phyloP scores from a whole-genome alignment of 2,797 vertebrate genomes.

The Denticeps clupeoides region DNA sequence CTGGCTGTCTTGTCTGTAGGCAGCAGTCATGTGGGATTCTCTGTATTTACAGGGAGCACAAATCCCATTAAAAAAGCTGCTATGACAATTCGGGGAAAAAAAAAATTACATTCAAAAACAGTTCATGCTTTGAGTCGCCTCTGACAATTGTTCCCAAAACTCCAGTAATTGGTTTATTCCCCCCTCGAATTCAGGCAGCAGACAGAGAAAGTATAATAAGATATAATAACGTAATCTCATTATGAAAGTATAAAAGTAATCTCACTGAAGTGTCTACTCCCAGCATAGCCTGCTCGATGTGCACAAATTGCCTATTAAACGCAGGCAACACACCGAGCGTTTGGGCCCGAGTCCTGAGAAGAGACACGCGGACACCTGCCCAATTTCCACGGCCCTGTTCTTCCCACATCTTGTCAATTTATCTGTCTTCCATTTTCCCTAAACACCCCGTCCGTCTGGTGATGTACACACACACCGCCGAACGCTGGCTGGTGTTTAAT shows the following conservation, averaged over 20 bases:
- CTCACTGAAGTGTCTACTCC: too few relatives aligned
- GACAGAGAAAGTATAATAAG: constrained; percentile 5
- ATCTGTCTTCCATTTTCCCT: constrained; percentile 8
- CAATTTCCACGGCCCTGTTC: constrained; percentile 13
- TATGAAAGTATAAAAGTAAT: not conserved
- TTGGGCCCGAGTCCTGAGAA: too few relatives aligned
- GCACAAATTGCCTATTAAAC: too few relatives aligned
- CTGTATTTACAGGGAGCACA: not conserved
- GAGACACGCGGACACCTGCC: too few relatives aligned
- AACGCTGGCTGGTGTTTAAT: constrained; percentile 48
- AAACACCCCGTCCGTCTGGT: constrained; percentile 15
- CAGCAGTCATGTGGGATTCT: not conserved
- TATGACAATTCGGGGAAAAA: not conserved
- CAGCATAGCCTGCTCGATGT: too few relatives aligned
- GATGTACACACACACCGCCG: constrained; percentile 8
- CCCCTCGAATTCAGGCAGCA: constrained; percentile 2
- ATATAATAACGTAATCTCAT: too few relatives aligned
- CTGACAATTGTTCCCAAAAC: not conserved
- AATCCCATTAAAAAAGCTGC: not conserved
- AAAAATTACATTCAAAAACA: not conserved
- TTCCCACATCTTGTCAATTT: constrained; percentile 11
- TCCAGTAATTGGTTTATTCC: not conserved
- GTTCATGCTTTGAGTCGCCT: not conserved
- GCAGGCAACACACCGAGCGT: too few relatives aligned
- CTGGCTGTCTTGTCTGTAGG: too few relatives aligned